These are phyloP conservation scores for Dasyurus viverrinus DNA, from an alignment of 2,113 vertebrate genomes.

Conservation along the genomic window DNA sequence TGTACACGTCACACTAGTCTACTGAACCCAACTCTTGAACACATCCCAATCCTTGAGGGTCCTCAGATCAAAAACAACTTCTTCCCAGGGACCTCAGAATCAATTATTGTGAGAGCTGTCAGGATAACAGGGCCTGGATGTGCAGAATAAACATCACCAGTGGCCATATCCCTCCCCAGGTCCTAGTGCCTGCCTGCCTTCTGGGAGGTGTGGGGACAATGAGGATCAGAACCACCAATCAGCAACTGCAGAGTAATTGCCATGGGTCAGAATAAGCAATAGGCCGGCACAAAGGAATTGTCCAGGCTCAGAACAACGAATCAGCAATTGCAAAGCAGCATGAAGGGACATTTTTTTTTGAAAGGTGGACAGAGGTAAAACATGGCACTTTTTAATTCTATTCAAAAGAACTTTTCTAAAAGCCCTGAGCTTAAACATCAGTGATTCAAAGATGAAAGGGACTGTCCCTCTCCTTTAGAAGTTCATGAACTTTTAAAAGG, in stretches of 20 bases:
- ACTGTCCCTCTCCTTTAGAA: not conserved
- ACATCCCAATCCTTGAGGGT: not conserved
- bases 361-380: not conserved
- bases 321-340: not conserved
- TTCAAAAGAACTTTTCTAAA: not conserved
- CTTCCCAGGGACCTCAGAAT: not conserved
- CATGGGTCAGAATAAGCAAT: not conserved
- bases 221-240: not conserved
- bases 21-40: not conserved
- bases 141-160: constrained; percentile 4
- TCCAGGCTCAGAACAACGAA: not conserved
- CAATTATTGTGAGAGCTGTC: not conserved
- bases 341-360: not conserved
- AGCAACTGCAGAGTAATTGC: not conserved
- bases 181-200: not conserved
- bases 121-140: not conserved
- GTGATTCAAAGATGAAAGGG: not conserved
- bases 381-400: not conserved
- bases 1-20: not conserved
- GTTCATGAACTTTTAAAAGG: not conserved
- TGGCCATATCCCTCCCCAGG: not conserved
- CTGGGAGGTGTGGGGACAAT: not conserved
- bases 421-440: not conserved
- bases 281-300: not conserved
- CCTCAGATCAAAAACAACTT: not conserved